Percentiles rank a stretch among this genome's conserved stretches.
phyloP scores from a whole-genome alignment of 2,797 vertebrate genomes.

The Cirrhinus mrigala region DNA sequence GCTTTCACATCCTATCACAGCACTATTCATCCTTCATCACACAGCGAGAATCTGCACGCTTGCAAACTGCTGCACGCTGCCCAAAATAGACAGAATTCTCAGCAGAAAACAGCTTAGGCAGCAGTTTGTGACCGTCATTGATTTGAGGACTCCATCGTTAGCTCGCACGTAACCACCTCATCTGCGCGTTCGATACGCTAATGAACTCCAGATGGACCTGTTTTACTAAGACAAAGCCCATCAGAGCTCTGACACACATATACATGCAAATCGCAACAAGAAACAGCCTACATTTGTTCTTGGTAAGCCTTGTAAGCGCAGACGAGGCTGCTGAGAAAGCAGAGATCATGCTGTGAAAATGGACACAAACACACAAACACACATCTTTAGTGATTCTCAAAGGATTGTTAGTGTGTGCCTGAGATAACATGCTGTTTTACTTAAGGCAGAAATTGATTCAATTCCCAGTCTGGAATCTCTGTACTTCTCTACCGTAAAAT shows the following conservation, averaged over 20 bases:
- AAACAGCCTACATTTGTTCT: background rate
- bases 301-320: background rate
- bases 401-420: background rate
- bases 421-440: slow-evolving; percentile 22
- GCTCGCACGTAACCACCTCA: background rate
- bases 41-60: slow-evolving; percentile 18
- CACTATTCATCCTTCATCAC: background rate
- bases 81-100: slow-evolving; percentile 38
- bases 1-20: background rate
- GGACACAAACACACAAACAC: background rate
- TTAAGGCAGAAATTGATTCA: background rate
- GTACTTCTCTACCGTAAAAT: slow-evolving; percentile 1
- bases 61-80: slow-evolving; percentile 24
- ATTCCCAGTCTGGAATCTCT: background rate
- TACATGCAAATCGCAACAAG: background rate
- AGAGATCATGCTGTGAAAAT: slow-evolving; percentile 11
- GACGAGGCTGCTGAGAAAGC: slow-evolving; percentile 23
- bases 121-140: slow-evolving; percentile 45
- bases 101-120: slow-evolving; percentile 25
- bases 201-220: slow-evolving; percentile 18
- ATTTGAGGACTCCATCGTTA: slow-evolving; percentile 46
- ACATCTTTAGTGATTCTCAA: background rate
- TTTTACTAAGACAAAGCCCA: slow-evolving; percentile 19
- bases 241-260: background rate
- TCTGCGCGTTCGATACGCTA: slow-evolving; percentile 22